Evolutionary conservation across 2,113 vertebrate species (phyloP), one percentile per base, ranked within the genome.

Genomic region (Cynopterus brachyotis): DNA sequence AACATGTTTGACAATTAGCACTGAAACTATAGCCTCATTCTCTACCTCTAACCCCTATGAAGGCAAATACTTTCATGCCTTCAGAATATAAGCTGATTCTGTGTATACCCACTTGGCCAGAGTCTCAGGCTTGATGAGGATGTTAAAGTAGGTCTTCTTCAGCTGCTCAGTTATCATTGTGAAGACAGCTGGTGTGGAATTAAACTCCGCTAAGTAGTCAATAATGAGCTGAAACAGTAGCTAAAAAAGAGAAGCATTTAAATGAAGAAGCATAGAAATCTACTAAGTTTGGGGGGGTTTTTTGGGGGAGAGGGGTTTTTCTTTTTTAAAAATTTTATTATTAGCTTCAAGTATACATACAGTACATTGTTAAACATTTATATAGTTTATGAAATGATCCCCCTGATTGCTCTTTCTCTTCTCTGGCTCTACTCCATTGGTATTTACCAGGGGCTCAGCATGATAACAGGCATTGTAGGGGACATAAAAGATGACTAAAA

Each of bases 71-170:
- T 59, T 89, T 19, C 47, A 45, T n/a, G 66, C 24, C 91, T 93
- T 89, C n/a, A 66, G 70, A 76, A 55, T 73, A 88, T 4, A 87
- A 96, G 32, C 9, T 50, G 32, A 79, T n/a, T 45, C 72, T 55
- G 37, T 37, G 37, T 79, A 97, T 40, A 99, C 99, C 97, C 98
- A 99, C 99, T 99, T 99, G 98, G 99, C 98, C 96, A 99, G 98
- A 53, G 99, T 99, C 96, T 99, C 99, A 0, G 99, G 99, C 92
- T 99, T 99, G 96, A 99, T 99, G 96, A 99, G 99, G 98, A 99
- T 99, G 98, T 99, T 99, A 98, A 99, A 99, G 98, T 99, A 99
- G 0, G 99, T 99, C 97, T 99, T 99, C 98, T 99, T 99, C 95
- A 99, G 98, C 97, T 99, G 99, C 96, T 99, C 99, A 1, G 98